Evolutionary conservation across 30 jellyfish, hydroid and myxozoan species (phyloP).

Genomic region (Aurelia coerulea): DNA sequence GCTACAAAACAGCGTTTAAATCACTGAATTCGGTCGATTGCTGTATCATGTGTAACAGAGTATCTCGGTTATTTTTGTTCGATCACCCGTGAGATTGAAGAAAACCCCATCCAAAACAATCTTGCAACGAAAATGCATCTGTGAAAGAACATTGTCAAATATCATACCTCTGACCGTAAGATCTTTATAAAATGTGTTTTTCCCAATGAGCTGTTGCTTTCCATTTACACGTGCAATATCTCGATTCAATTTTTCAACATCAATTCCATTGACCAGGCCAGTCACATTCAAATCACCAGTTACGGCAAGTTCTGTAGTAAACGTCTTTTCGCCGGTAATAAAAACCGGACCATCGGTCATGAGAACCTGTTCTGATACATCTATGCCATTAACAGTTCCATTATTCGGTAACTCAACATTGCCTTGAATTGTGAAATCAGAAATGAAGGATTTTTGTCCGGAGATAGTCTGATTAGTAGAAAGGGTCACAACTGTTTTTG

Average conservation of each 20-base stretch:
- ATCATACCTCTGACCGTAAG: slow-evolving; percentile 43
- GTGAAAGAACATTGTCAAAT: not conserved
- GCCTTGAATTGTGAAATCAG: slow-evolving; percentile 29
- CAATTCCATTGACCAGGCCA: slow-evolving; percentile 70
- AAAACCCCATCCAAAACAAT: not conserved
- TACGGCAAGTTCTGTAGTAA: slow-evolving; percentile 50
- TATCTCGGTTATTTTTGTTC: too few species aligned
- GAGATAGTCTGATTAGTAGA: slow-evolving; percentile 64
- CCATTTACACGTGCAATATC: slow-evolving; percentile 28
- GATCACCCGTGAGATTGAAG: not conserved
- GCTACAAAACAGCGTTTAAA: too few species aligned
- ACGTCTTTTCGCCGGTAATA: slow-evolving; percentile 68
- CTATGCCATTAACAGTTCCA: slow-evolving; percentile 79
- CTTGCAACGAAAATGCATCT: not conserved
- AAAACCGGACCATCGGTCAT: slow-evolving; percentile 31
- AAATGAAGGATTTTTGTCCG: slow-evolving; percentile 50
- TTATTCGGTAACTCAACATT: slow-evolving; percentile 37
- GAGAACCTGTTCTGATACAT: slow-evolving; percentile 65
- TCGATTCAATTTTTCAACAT: slow-evolving; percentile 33
- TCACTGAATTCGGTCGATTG: too few species aligned
- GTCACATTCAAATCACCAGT: slow-evolving; percentile 55
- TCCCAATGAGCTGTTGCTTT: slow-evolving; percentile 36
- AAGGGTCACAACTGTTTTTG: slow-evolving; percentile 69
- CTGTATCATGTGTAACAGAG: too few species aligned
- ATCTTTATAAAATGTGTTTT: slow-evolving; percentile 42